A percentile compares a stretch with the other conserved stretches of the same genome.
phyloP scores from a whole-genome alignment of 2,113 vertebrate genomes.

The Mesoclemmys tuberculata region DNA sequence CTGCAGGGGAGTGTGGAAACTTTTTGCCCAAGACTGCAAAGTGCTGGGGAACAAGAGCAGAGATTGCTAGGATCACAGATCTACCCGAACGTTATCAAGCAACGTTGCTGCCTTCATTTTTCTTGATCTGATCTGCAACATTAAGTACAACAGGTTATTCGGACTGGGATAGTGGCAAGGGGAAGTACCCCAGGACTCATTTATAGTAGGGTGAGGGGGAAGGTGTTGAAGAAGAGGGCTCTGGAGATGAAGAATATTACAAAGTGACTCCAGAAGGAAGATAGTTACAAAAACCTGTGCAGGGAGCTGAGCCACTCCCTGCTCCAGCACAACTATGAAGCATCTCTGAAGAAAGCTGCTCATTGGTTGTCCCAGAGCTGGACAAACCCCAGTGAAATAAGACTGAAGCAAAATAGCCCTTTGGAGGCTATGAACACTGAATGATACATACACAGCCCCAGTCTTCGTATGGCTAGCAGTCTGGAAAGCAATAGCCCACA shows the following conservation, averaged over 20 bases:
- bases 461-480: not conserved
- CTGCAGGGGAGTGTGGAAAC: not conserved
- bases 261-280: not conserved
- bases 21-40: not conserved
- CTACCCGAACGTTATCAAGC: not conserved
- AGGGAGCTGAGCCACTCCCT: not conserved
- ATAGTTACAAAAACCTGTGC: not conserved
- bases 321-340: not conserved
- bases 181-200: not conserved
- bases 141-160: not conserved
- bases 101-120: not conserved
- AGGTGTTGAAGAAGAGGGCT: not conserved
- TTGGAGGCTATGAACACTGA: not conserved
- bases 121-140: accelerated
- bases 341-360: not conserved
- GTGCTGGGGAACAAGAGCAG: not conserved
- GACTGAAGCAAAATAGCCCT: not conserved
- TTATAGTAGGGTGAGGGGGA: not conserved
- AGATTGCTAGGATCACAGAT: not conserved
- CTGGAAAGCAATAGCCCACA: not conserved
- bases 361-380: not conserved
- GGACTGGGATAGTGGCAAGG: not conserved
- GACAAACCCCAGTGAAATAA: not conserved
- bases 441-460: not conserved
- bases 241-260: not conserved